Evolutionary conservation across 2,888 invertebrate genomes (phyloP).

Genomic region (Eugnorisma glareosa): DNA sequence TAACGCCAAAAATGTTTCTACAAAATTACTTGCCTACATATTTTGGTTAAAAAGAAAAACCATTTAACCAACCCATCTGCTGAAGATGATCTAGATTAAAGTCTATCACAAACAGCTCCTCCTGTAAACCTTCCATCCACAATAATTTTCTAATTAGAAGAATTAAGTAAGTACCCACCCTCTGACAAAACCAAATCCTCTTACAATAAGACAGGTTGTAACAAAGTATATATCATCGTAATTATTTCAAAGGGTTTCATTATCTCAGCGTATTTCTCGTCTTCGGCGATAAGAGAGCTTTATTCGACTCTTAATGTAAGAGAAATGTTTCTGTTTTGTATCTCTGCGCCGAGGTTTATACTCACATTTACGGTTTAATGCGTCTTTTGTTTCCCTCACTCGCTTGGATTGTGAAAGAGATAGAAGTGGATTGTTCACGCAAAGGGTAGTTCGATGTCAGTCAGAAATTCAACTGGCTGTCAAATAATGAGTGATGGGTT

Average conservation of each 20-base stretch:
- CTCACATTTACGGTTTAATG: constrained; percentile 50
- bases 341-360: constrained; percentile 54
- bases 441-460: constrained; percentile 23
- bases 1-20: no score
- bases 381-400: constrained; percentile 16
- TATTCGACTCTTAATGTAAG: constrained; percentile 53
- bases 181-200: constrained; percentile 16
- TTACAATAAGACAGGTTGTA: constrained; percentile 17
- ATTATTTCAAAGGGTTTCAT: constrained; percentile 29
- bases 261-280: constrained; percentile 33
- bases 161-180: not conserved
- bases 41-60: not conserved
- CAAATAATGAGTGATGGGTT: constrained; percentile 34
- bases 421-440: not conserved
- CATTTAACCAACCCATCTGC: not conserved
- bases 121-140: not conserved
- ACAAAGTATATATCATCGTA: constrained; percentile 32
- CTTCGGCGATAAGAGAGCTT: constrained; percentile 36
- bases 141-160: constrained; percentile 2
- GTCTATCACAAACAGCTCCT: not conserved
- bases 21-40: not conserved
- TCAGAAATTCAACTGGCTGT: constrained; percentile 37
- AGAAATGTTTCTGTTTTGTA: constrained; percentile 55
- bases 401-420: constrained; percentile 13
- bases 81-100: not conserved